These are phyloP conservation scores for Scolanthus callimorphus DNA, from an alignment of 92 coral and sea anemone species.

Conservation along the genomic window DNA sequence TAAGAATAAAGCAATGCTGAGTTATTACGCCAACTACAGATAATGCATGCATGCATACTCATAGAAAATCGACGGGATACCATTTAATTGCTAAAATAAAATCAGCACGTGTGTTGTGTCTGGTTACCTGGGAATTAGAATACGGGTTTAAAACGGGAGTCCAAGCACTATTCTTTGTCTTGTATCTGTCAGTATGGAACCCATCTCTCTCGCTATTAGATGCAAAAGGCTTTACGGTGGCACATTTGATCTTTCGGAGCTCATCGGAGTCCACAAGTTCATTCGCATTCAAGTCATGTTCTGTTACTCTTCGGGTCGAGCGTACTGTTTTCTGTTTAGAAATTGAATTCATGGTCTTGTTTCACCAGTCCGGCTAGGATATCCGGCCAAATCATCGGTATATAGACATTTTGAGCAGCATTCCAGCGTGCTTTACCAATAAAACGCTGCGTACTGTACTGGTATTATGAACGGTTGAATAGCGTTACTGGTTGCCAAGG, in stretches of 20 bases:
- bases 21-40: no score
- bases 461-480: no score
- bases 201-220: constrained; percentile 22
- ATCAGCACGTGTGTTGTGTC: not conserved
- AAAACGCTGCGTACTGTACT: no score
- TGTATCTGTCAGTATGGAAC: constrained; percentile 57
- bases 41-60: no score
- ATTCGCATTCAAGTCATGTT: constrained; percentile 32
- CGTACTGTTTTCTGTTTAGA: constrained; percentile 49
- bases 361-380: no score
- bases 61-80: no score
- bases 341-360: no score
- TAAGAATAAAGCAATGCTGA: no score
- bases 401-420: no score
- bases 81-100: constrained; percentile 8
- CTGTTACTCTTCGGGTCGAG: constrained; percentile 36
- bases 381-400: no score
- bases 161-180: constrained; percentile 59
- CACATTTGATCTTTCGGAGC: constrained; percentile 2
- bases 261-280: constrained; percentile 20
- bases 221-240: constrained; percentile 14
- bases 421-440: no score
- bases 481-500: no score
- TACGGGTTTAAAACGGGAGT: constrained; percentile 48
- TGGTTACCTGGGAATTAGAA: constrained; percentile 50